A percentile compares a stretch with the other conserved stretches of the same genome.
These are phyloP conservation scores for Silvanus unidentatus DNA, from an alignment of 2,888 invertebrate genomes.

Conservation along the genomic window DNA sequence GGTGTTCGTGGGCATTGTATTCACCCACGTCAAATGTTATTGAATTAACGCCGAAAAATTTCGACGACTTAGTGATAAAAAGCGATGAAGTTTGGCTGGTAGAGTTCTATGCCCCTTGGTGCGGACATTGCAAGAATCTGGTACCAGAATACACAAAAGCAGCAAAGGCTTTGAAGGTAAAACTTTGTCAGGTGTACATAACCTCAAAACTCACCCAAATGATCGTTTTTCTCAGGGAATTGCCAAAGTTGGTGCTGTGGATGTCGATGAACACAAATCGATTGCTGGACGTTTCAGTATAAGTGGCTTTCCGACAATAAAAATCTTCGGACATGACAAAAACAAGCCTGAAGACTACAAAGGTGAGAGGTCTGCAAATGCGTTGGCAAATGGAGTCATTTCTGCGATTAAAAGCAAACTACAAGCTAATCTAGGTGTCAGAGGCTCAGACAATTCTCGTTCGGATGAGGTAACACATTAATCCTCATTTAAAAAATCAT, in stretches of 20 bases:
- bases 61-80: slow-evolving; percentile 74
- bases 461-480: slow-evolving; percentile 24
- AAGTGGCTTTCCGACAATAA: slow-evolving; percentile 91
- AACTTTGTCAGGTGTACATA: slow-evolving; percentile 1
- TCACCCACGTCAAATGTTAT: slow-evolving; percentile 71
- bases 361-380: slow-evolving; percentile 79
- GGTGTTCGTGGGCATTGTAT: slow-evolving; percentile 50
- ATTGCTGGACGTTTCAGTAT: slow-evolving; percentile 76
- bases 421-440: slow-evolving; percentile 62
- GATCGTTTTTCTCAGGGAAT: slow-evolving; percentile 61
- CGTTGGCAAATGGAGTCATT: slow-evolving; percentile 79
- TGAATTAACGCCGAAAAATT: slow-evolving; percentile 81
- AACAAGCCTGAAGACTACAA: slow-evolving; percentile 76
- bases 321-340: slow-evolving; percentile 85
- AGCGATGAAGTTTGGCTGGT: slow-evolving; percentile 90
- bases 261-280: slow-evolving; percentile 84
- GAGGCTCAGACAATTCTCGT: slow-evolving; percentile 41
- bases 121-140: slow-evolving; percentile 83
- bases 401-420: slow-evolving; percentile 71
- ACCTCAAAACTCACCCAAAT: neutral
- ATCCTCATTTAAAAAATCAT: neutral
- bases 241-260: slow-evolving; percentile 88
- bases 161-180: slow-evolving; percentile 84
- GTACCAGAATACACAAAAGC: slow-evolving; percentile 92
- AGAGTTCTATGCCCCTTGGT: slow-evolving; percentile 97